These are phyloP conservation scores for Isaurus tuberculatus DNA, from an alignment of 92 coral and sea anemone species.

Conservation along the genomic window DNA sequence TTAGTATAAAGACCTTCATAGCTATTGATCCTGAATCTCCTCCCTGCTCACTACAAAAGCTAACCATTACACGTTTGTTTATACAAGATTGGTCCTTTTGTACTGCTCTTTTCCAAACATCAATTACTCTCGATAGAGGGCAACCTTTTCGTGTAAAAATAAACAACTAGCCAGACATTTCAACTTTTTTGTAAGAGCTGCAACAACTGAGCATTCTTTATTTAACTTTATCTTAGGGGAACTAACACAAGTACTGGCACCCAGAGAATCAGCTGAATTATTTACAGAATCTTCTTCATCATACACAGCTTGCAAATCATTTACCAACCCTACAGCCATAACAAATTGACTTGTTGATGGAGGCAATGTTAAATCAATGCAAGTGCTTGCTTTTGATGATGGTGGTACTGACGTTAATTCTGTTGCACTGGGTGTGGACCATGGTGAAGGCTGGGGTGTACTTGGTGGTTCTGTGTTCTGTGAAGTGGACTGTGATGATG, in stretches of 20 bases:
- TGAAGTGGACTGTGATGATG: no score
- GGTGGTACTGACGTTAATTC: no score
- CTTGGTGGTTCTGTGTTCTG: no score
- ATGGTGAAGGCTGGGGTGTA: no score
- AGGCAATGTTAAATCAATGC: no score
- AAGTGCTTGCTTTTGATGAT: no score
- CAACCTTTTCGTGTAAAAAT: constrained; percentile 54
- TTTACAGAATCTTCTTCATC: constrained; percentile 34
- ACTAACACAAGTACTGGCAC: background rate
- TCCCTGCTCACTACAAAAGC: constrained; percentile 58
- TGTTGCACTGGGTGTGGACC: no score
- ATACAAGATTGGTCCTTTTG: constrained; percentile 43
- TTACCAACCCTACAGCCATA: constrained; percentile 38
- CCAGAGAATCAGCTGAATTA: constrained; percentile 6
- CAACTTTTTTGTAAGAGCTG: constrained; percentile 39
- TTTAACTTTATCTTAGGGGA: constrained; percentile 12
- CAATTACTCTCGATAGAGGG: constrained; percentile 45
- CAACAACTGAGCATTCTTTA: constrained; percentile 40
- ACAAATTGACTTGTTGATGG: no score
- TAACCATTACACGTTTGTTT: constrained; percentile 45
- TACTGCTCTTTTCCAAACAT: constrained; percentile 55
- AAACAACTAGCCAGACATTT: constrained; percentile 50
- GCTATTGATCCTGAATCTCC: constrained; percentile 69
- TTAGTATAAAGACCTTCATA: constrained; percentile 50
- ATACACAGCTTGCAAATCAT: constrained; percentile 38